These are phyloP conservation scores for Arvicanthis niloticus DNA, from an alignment of 2,113 vertebrate genomes.

Conservation along the genomic window DNA sequence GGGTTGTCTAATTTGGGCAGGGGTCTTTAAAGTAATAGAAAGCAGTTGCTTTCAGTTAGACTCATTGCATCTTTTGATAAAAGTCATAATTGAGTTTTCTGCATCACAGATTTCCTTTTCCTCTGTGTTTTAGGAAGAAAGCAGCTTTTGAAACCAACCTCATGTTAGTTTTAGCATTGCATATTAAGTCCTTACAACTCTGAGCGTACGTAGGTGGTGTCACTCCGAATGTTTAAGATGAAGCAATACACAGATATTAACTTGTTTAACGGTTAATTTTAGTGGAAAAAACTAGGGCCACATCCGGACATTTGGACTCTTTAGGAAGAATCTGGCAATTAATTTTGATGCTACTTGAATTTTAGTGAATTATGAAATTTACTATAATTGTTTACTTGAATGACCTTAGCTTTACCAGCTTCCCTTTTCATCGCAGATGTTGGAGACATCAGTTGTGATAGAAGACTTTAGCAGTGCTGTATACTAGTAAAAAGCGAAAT, in stretches of 20 bases:
- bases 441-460: slow-evolving; percentile 13
- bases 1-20: not conserved
- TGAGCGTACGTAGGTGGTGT: not conserved
- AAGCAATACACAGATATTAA: not conserved
- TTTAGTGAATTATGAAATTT: not conserved
- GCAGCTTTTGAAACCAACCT: slow-evolving; percentile 33
- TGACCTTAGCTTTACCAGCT: not conserved
- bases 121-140: slow-evolving; percentile 22
- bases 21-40: not conserved
- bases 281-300: not conserved
- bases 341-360: not conserved
- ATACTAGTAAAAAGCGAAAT: slow-evolving; percentile 18
- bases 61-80: not conserved
- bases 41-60: not conserved
- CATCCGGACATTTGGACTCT: not conserved
- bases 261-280: not conserved
- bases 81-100: not conserved
- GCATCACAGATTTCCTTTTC: slow-evolving; percentile 9
- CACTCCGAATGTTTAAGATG: slow-evolving; percentile 10
- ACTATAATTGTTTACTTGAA: not conserved
- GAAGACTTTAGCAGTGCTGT: slow-evolving; percentile 17
- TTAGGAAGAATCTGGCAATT: not conserved
- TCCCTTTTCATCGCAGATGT: not conserved
- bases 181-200: slow-evolving; percentile 29
- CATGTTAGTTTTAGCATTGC: not conserved